phyloP scores from a whole-genome alignment of 2,113 vertebrate genomes.

The Cyprinus carpio region DNA sequence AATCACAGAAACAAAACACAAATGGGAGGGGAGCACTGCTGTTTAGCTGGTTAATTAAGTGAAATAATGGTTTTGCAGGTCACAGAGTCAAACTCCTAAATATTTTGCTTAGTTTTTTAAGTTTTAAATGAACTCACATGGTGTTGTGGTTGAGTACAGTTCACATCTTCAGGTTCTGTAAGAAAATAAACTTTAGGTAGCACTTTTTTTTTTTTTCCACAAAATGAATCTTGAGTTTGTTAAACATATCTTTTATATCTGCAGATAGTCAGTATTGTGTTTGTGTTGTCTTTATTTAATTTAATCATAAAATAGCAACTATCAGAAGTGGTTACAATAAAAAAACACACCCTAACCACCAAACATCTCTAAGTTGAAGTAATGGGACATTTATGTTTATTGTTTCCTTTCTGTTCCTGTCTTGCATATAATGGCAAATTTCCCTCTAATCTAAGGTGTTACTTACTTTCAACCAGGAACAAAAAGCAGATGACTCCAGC shows the following conservation, averaged over 20 bases:
- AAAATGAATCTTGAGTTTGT: background rate
- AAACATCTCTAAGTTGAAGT: too few species aligned
- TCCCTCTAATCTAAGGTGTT: background rate
- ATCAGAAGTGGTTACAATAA: too few species aligned
- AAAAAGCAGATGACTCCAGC: constrained; percentile 90
- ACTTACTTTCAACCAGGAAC: constrained; percentile 96
- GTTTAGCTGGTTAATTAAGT: background rate
- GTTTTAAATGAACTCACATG: constrained; percentile 75
- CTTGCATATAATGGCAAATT: background rate
- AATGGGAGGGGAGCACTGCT: background rate
- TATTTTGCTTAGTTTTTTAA: background rate
- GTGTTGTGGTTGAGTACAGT: constrained; percentile 84
- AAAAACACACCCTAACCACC: too few species aligned
- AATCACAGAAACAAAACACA: background rate
- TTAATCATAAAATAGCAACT: background rate
- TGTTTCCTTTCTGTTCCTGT: background rate
- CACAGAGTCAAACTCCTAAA: background rate
- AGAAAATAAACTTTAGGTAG: constrained; percentile 7
- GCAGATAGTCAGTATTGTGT: background rate
- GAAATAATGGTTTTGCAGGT: background rate
- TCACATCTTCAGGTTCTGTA: constrained; percentile 91
- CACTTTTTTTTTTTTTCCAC: background rate
- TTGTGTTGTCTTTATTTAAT: background rate
- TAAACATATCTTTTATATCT: background rate
- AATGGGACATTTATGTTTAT: background rate